These are phyloP conservation scores for Trachelus troglodyta DNA, from an alignment of 2,888 invertebrate genomes.

Conservation along the genomic window DNA sequence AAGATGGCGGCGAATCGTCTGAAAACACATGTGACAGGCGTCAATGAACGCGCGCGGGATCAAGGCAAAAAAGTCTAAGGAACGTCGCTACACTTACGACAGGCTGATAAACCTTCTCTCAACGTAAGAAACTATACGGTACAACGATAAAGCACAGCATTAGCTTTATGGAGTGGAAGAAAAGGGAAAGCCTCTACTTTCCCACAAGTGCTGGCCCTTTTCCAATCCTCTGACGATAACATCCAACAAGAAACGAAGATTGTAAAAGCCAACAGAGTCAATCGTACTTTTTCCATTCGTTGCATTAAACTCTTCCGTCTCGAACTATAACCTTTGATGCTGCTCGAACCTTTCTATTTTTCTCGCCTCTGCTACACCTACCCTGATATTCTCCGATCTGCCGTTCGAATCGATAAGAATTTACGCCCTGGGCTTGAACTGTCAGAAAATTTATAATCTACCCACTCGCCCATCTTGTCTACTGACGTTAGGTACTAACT, in stretches of 20 bases:
- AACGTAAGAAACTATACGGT: not conserved
- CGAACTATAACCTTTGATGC: not conserved
- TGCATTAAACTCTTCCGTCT: not conserved
- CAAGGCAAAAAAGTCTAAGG: not conserved
- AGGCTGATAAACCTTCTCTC: not conserved
- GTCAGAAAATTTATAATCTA: not conserved
- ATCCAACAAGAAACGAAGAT: not conserved
- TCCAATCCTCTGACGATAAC: not conserved
- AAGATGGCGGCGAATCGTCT: not conserved
- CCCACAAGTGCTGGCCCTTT: not conserved
- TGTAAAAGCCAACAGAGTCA: not conserved
- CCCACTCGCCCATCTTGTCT: not conserved
- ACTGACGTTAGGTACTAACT: conserved; percentile 14
- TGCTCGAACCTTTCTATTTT: not conserved
- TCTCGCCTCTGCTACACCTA: no score
- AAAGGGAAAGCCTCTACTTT: conserved; percentile 9
- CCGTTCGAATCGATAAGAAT: not conserved
- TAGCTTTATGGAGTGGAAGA: conserved; percentile 40
- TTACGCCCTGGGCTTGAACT: not conserved
- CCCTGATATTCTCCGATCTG: no score
- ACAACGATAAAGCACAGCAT: conserved; percentile 35
- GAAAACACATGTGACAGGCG: not conserved
- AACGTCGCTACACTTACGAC: not conserved
- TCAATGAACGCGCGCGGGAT: not conserved
- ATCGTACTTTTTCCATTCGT: not conserved